phyloP scores from a whole-genome alignment of 2,888 invertebrate species.

The Scrobipalpa costella region DNA sequence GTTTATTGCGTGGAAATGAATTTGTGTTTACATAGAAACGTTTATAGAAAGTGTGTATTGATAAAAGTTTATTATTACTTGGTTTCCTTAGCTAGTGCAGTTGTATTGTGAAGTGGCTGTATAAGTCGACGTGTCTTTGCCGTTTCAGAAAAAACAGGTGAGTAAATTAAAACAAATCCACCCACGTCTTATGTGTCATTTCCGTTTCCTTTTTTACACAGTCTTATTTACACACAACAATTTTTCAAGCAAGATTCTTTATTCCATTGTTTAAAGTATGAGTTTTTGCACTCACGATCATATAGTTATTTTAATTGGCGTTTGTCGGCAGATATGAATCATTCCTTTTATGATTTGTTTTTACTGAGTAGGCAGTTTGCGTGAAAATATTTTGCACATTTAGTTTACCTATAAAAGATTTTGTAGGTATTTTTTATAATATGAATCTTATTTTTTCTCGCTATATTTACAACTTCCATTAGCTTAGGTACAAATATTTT shows the following conservation, averaged over 20 bases:
- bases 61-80: background rate
- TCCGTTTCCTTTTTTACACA: background rate
- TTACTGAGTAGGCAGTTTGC: background rate
- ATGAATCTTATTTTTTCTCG: too few relatives aligned
- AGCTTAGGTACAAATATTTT: too few relatives aligned
- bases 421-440: too few relatives aligned
- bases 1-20: conserved; percentile 8
- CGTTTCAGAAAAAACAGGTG: background rate
- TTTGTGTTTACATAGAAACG: background rate
- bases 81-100: background rate
- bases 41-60: background rate
- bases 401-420: background rate
- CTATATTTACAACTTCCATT: too few relatives aligned
- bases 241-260: background rate
- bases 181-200: background rate
- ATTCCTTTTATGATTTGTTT: conserved; percentile 21
- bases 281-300: background rate
- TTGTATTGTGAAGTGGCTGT: conserved; percentile 8
- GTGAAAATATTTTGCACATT: conserved; percentile 2
- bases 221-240: background rate
- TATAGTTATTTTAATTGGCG: background rate
- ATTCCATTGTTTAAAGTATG: conserved; percentile 11
- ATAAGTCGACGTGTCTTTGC: background rate
- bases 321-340: conserved; percentile 15
- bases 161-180: background rate